Evolutionary conservation across 2,888 invertebrate genomes (phyloP), one percentile per base, ranked within the genome.

Genomic region (Amorpha juglandis): DNA sequence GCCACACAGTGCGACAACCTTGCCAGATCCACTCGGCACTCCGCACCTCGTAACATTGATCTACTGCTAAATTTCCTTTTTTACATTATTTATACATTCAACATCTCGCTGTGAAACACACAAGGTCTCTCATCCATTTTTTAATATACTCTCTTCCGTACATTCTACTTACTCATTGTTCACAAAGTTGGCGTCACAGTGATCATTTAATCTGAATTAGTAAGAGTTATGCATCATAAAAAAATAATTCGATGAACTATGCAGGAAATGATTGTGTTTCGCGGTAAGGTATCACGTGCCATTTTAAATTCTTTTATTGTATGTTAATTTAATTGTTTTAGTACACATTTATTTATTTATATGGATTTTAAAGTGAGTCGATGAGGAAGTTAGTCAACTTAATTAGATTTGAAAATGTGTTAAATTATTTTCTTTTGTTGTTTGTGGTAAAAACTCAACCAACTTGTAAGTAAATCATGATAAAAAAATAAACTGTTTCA

Each of bases 1-100:
- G 92, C 81, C 91, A 79, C 71, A 79, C 82, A 83, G 84, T 83
- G 86, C 91, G 91, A 90, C 92, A 90, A 90, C 91, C 91, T 91
- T 89, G 89, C 82, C 62, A 66, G 45, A 52, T 64, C 63, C 63
- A 65, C 52, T 64, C 68, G 16, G 7, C 51, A 62, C 64, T 68
- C 68, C 72, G 74, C 73, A 80, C 82, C 65, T 72, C 75, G 78
- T 80, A 78, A 80, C 77, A 76, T 73, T 77, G 74, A 77, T 80
- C 79, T 79, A 79, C 76, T 80, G 79, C 79, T 81, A 80, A 81
- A 81, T 81, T 78, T 77, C 77, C 70, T 70, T 70, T 71, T 74
- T 71, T 71, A 73, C 72, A 76, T 75, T 75, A 78, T 74, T 75
- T 74, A 75, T 73, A 73, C 69, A 73, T 73, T 71, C 72, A 69